Evolutionary conservation across 1,140 invertebrate species (phyloP), one percentile per base, ranked within the genome.

Genomic region (Pogonomyrmex californicus): DNA sequence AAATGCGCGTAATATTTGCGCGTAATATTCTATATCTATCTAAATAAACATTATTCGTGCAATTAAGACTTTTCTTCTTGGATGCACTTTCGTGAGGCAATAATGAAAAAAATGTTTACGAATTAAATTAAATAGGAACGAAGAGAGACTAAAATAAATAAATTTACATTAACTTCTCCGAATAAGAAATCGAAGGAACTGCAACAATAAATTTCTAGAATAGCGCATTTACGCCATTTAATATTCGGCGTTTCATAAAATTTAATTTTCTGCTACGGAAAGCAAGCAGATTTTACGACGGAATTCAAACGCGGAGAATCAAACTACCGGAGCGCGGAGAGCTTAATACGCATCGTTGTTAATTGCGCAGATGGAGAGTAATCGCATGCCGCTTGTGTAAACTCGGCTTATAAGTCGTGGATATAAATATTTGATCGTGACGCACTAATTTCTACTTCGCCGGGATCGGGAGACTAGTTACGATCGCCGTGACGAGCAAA

Each of bases 401-500:
- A 90, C 81, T 81, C 81, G 88, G 51, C 81, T 71, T 58, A 9
- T 49, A 60, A 54, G 58, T 78, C 60, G n/a, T 30, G 47, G 54
- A 71, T 77, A 38, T 54, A 78, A 85, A 89, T 60, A 63, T 71
- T 82, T 85, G 49, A 41, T 73, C 54, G 41, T 71, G 78, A 54
- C 38, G 54, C 33, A 9, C 44, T 33, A 83, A 83, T 85, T 68
- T 77, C 47, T 65, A 62, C 9, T 17, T 47, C 56, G 73, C 51
- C 36, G 17, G 68, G 49, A 82, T 77, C 33, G 51, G 58, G 33
- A 58, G 44, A 58, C 14, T 73, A 68, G 30, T 73, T 75, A 47
- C 60, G 47, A 79, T 90, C 66, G 85, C 44, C 85, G 85, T 89
- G 89, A 89, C 49, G 14, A n/a, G 33, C 36, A 73, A 63, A 30